These are phyloP conservation scores for Liodrosophila aerea DNA, from an alignment of 2,888 invertebrate species.

Conservation along the genomic window DNA sequence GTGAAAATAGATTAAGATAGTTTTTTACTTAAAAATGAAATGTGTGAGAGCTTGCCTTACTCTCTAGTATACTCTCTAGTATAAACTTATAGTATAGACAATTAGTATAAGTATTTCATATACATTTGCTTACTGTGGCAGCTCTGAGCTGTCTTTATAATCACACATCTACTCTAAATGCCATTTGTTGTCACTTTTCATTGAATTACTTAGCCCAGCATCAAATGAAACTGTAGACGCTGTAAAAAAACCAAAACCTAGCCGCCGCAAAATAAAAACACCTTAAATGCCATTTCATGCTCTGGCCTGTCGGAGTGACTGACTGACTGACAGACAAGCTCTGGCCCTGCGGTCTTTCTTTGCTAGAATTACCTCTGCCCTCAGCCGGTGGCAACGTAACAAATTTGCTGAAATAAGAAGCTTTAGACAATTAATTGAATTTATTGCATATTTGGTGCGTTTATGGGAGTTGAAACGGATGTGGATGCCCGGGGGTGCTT, in stretches of 20 bases:
- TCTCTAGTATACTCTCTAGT: too few relatives aligned
- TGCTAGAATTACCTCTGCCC: conserved; percentile 11
- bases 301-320: conserved; percentile 9
- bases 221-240: conserved; percentile 44
- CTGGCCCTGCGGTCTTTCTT: not conserved
- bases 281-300: conserved; percentile 13
- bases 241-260: conserved; percentile 24
- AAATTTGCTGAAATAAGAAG: conserved; percentile 67
- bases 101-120: too few relatives aligned
- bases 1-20: too few relatives aligned
- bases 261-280: conserved; percentile 31
- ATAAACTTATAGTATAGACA: too few relatives aligned
- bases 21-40: too few relatives aligned
- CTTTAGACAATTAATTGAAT: conserved; percentile 71
- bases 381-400: conserved; percentile 20
- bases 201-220: conserved; percentile 40
- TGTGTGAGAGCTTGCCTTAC: too few relatives aligned
- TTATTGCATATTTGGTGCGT: conserved; percentile 63
- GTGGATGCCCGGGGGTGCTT: not conserved
- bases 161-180: conserved; percentile 28
- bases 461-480: conserved; percentile 25
- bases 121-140: too few relatives aligned
- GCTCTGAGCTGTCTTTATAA: too few relatives aligned
- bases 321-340: conserved; percentile 17
- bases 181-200: conserved; percentile 28